Conservation (phyloP, 2,888 invertebrate species). For the Scaptomyza cyrtandrae region DNA sequence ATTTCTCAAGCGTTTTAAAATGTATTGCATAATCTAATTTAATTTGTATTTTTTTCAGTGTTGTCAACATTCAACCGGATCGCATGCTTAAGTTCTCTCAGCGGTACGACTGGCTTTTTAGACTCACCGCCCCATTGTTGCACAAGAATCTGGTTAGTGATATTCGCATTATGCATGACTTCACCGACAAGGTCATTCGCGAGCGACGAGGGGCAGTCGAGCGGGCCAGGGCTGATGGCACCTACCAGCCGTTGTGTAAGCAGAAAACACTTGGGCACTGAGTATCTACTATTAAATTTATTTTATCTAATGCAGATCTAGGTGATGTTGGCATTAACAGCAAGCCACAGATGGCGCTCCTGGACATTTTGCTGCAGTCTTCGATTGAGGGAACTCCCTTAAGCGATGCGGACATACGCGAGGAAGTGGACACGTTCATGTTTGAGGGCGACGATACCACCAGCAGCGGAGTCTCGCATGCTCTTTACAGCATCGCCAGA, state of each 20-base stretch:
- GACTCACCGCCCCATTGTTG: conserved; percentile 55
- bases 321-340: conserved; percentile 84
- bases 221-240: conserved; percentile 63
- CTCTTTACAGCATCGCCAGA: conserved; percentile 68
- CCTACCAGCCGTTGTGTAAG: conserved; percentile 60
- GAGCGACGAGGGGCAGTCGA: conserved; percentile 64
- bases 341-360: conserved; percentile 87
- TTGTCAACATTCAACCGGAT: conserved; percentile 68
- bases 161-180: conserved; percentile 72
- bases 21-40: not conserved
- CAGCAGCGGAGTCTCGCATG: conserved; percentile 74
- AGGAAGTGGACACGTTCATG: conserved; percentile 90
- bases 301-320: conserved; percentile 31
- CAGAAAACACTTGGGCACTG: conserved; percentile 12
- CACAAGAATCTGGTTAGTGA: conserved; percentile 54
- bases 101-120: conserved; percentile 72
- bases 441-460: conserved; percentile 86
- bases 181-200: conserved; percentile 74
- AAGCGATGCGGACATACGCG: conserved; percentile 86
- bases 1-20: not conserved
- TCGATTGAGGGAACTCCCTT: conserved; percentile 86
- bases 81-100: conserved; percentile 72
- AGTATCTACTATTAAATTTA: not conserved
- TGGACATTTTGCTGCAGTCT: conserved; percentile 87
- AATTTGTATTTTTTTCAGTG: conserved; percentile 39